phyloP scores from a whole-genome alignment of 2,797 vertebrate genomes.

The Amblyopsis hoosieri region DNA sequence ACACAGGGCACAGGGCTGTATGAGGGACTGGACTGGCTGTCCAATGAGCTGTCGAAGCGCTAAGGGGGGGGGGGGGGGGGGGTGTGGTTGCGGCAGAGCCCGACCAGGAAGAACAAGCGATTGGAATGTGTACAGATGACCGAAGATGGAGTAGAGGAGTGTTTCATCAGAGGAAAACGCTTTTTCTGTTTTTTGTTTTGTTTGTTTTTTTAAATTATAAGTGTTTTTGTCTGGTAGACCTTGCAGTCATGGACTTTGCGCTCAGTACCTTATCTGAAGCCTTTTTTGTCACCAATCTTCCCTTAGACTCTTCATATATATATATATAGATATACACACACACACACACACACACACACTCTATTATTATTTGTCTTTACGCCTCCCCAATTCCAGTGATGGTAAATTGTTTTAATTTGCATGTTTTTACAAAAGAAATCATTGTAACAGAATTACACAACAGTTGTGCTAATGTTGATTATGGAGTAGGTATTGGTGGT shows the following conservation, averaged over 20 bases:
- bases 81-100: not conserved
- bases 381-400: conserved; percentile 13
- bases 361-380: conserved; percentile 26
- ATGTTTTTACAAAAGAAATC: conserved; percentile 65
- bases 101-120: conserved; percentile 13
- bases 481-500: conserved; percentile 15
- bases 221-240: conserved; percentile 67
- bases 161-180: conserved; percentile 43
- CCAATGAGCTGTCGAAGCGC: conserved; percentile 79
- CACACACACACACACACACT: conserved; percentile 3
- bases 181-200: conserved; percentile 12
- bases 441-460: conserved; percentile 35
- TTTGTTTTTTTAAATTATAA: conserved; percentile 72
- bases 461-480: conserved; percentile 25
- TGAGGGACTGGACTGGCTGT: conserved; percentile 87
- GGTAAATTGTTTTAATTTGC: conserved; percentile 60
- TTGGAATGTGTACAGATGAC: conserved; percentile 12
- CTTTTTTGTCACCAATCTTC: conserved; percentile 42
- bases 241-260: conserved; percentile 72
- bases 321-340: conserved; percentile 40
- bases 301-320: conserved; percentile 34
- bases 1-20: conserved; percentile 86
- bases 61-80: conserved; percentile 40
- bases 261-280: conserved; percentile 59
- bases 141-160: conserved; percentile 7